A percentile compares a stretch with the other conserved stretches of the same genome.
Evolutionary conservation across 2,888 invertebrate species (phyloP).

Genomic region (Megastigmus dorsalis): DNA sequence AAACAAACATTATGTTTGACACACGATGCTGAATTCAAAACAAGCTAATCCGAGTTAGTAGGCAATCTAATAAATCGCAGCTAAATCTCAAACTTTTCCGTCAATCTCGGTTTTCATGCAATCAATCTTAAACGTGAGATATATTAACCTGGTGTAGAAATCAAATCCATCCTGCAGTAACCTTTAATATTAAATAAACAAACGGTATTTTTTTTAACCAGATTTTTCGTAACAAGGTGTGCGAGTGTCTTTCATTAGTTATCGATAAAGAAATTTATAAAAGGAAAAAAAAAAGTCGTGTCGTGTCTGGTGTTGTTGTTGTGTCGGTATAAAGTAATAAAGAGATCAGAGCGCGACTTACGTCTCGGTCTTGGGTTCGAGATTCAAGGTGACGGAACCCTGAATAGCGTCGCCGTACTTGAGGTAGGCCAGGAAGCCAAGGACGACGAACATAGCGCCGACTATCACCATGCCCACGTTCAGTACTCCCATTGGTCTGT

Average conservation of each 20-base stretch:
- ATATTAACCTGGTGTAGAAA: slow-evolving; percentile 52
- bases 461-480: slow-evolving; percentile 93
- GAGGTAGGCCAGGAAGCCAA: slow-evolving; percentile 92
- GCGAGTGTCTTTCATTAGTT: no score
- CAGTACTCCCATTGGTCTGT: slow-evolving; percentile 87
- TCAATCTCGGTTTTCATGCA: no score
- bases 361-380: slow-evolving; percentile 75
- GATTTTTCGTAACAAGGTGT: no score
- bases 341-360: slow-evolving; percentile 38
- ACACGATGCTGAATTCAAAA: no score
- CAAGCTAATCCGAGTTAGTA: no score
- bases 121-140: no score
- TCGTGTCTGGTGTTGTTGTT: not conserved
- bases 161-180: slow-evolving; percentile 47
- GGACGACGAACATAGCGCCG: slow-evolving; percentile 83
- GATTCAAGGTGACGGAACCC: slow-evolving; percentile 92
- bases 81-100: no score
- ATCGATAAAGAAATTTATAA: not conserved
- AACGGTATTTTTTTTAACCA: not conserved
- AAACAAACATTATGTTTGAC: no score
- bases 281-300: not conserved
- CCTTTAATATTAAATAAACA: slow-evolving; percentile 49
- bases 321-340: not conserved
- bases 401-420: slow-evolving; percentile 88
- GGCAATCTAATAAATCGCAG: no score